Conservation (phyloP, 2,888 invertebrate genomes). For the Linnaemya vulpina region DNA sequence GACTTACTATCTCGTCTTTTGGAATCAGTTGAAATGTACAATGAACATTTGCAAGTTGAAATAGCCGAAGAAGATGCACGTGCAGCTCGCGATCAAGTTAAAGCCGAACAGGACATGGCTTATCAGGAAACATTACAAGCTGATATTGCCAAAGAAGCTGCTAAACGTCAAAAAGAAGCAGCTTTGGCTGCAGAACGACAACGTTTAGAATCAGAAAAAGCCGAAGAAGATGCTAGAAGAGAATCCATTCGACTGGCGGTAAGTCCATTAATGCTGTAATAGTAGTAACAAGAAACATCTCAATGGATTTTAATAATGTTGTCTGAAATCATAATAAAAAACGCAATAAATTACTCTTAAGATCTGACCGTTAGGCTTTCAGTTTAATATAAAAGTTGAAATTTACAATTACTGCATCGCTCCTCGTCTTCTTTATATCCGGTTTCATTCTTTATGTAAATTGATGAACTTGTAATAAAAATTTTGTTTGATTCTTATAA, state of each 20-base stretch:
- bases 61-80: slow-evolving; percentile 93
- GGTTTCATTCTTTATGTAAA: no score
- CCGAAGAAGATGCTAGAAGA: slow-evolving; percentile 88
- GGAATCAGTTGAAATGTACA: slow-evolving; percentile 93
- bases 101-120: slow-evolving; percentile 96
- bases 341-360: no score
- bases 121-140: slow-evolving; percentile 93
- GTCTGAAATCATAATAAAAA: no score
- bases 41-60: slow-evolving; percentile 90
- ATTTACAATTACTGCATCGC: no score
- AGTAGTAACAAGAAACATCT: no score
- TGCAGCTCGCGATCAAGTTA: slow-evolving; percentile 93
- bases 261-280: not conserved
- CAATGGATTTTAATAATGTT: no score
- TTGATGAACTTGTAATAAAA: no score
- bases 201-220: slow-evolving; percentile 89
- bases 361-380: no score
- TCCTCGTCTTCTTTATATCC: no score
- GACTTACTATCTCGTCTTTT: slow-evolving; percentile 94
- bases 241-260: slow-evolving; percentile 85
- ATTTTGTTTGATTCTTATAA: no score
- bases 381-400: no score
- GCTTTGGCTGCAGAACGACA: slow-evolving; percentile 87
- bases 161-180: slow-evolving; percentile 89
- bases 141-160: slow-evolving; percentile 93